phyloP scores from a whole-genome alignment of 2,888 invertebrate genomes.

The Synanthedon formicaeformis region DNA sequence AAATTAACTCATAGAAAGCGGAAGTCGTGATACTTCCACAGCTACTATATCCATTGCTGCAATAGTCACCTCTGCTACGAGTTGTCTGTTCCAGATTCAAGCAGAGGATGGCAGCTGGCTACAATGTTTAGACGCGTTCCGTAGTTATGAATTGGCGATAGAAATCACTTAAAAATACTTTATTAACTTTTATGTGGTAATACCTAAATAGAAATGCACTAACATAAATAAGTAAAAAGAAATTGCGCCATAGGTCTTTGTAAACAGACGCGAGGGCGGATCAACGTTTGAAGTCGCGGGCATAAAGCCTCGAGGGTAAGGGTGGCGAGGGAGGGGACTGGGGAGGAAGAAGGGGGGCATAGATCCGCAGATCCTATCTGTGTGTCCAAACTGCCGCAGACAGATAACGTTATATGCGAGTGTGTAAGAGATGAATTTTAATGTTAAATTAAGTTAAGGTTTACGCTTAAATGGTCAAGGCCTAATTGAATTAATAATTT shows the following conservation, averaged over 20 bases:
- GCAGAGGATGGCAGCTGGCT: too few species aligned
- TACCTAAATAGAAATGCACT: not conserved
- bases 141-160: too few species aligned
- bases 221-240: conserved; percentile 26
- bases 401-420: conserved; percentile 38
- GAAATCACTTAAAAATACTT: not conserved
- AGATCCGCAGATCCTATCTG: conserved; percentile 43
- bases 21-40: too few species aligned
- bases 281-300: conserved; percentile 44
- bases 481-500: conserved; percentile 4
- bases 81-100: too few species aligned
- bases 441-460: conserved; percentile 22
- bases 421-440: conserved; percentile 55
- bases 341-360: conserved; percentile 16
- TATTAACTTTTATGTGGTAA: not conserved
- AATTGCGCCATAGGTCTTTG: conserved; percentile 37
- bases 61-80: too few species aligned
- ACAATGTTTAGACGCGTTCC: too few species aligned
- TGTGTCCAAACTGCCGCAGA: conserved; percentile 56
- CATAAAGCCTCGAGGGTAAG: conserved; percentile 27
- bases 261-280: conserved; percentile 38
- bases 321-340: not conserved
- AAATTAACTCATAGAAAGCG: too few species aligned
- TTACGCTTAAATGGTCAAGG: conserved; percentile 1
- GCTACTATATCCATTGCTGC: too few species aligned